Evolutionary conservation across 23 tunicate genomes (phyloP).

Genomic region (Oikopleura dioica): DNA sequence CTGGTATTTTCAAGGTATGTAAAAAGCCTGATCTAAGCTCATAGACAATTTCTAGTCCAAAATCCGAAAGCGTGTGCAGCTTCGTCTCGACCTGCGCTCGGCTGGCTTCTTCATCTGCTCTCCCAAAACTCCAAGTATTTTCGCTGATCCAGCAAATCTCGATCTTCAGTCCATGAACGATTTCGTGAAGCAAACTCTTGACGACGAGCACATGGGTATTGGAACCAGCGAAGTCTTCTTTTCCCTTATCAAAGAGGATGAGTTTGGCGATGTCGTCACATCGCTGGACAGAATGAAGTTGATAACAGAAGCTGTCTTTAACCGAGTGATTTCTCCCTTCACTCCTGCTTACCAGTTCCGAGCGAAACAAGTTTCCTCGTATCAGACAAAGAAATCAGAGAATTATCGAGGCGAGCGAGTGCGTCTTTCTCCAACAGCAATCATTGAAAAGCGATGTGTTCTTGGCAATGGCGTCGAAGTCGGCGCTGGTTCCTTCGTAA

Average conservation of each 20-base stretch:
- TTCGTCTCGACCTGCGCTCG: neutral
- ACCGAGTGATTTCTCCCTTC: neutral
- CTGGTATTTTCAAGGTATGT: conserved; percentile 10
- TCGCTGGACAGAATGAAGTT: neutral
- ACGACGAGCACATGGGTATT: neutral
- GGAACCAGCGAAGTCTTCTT: neutral
- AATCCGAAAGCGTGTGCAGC: neutral
- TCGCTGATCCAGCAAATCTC: neutral
- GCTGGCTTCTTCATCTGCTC: neutral
- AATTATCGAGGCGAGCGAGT: neutral
- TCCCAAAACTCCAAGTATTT: neutral
- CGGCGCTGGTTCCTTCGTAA: neutral
- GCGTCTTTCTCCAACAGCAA: neutral
- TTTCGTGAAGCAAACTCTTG: conserved; percentile 6
- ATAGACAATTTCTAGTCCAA: too few species aligned
- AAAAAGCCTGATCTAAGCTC: too few species aligned
- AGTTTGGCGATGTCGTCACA: neutral
- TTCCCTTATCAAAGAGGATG: neutral
- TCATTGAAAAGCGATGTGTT: neutral
- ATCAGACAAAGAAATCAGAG: neutral
- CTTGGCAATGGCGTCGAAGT: neutral
- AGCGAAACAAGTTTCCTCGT: neutral
- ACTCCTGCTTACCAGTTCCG: neutral
- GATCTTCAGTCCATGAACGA: neutral
- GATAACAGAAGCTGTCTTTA: neutral